phyloP scores from a whole-genome alignment of 2,888 invertebrate species.

The Meghimatium bilineatum region DNA sequence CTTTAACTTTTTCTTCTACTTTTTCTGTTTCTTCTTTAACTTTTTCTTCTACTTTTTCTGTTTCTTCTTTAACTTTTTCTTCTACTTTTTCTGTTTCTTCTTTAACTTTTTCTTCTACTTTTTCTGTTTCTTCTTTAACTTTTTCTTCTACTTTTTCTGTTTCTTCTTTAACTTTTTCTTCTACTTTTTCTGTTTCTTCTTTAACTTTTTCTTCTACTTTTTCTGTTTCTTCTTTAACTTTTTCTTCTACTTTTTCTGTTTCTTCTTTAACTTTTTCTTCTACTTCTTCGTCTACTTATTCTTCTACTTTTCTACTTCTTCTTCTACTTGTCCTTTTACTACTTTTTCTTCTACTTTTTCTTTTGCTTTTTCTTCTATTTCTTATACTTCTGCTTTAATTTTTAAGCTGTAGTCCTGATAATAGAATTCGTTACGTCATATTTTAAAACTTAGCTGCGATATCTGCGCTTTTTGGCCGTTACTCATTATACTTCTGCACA shows the following conservation, averaged over 20 bases:
- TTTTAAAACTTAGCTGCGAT: no score
- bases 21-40: background rate
- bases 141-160: background rate
- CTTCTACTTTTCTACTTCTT: background rate
- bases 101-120: background rate
- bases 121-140: background rate
- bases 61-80: background rate
- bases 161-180: background rate
- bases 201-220: no score
- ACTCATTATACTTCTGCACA: no score
- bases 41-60: background rate
- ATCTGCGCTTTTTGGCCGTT: no score
- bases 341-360: background rate
- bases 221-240: background rate
- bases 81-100: background rate
- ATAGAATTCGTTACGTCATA: no score
- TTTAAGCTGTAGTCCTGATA: no score
- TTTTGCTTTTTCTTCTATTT: background rate
- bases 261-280: conserved; percentile 17
- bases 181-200: background rate
- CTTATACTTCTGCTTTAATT: conserved; percentile 3
- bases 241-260: background rate
- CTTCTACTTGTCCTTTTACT: background rate
- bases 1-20: background rate
- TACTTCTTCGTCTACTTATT: background rate